Base-by-base conservation (phyloP, 2,113 vertebrate species). In the Dryoscopus gambensis region DNA sequence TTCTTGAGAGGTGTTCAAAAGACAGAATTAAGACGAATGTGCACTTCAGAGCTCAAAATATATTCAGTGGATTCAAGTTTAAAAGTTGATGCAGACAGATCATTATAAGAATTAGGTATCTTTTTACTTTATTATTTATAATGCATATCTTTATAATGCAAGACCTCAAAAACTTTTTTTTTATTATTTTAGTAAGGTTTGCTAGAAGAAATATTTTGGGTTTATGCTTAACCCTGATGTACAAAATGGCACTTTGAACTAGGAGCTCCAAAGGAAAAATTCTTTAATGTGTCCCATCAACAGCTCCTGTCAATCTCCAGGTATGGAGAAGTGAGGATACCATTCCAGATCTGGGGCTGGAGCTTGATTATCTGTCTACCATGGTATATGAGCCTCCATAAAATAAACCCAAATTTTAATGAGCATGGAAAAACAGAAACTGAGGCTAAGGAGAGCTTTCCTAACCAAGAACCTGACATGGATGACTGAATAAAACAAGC, bases 1-100 rank as follows among this genome's bases (percentile, higher is more conserved):
- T 89, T 70, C 50, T 77, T 92, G 70, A 92, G 60, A 71, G 10
- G 6, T 65, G 11, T 91, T 95, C n/a, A 75, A 93, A 95, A 55
- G 42, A 23, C 18, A 90, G 56, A 84, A 83, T 65, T 76, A 68
- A 67, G 44, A 60, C 59, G 64, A 49, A 74, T 1, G 8, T 15
- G 40, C 13, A 13, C 10, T 68, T 73, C 40, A 76, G 55, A 87
- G 24, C 6, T 90, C 35, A 63, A 84, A 77, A 87, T 53, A 62
- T 10, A 60, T 68, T 71, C 31, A 56, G 6, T 73, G 25, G 10
- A 84, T 91, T 84, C 20, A 47, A 63, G 20, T 73, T 68, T 73
- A 75, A 71, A 78, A 74, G 52, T 52, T 75, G 68, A 75, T 3
- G 2, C 59, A 92, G 40, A 53, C 25, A 56, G n/a, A 79, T 69